phyloP scores from a whole-genome alignment of 1,140 invertebrate species.

The Ceratina australensis region DNA sequence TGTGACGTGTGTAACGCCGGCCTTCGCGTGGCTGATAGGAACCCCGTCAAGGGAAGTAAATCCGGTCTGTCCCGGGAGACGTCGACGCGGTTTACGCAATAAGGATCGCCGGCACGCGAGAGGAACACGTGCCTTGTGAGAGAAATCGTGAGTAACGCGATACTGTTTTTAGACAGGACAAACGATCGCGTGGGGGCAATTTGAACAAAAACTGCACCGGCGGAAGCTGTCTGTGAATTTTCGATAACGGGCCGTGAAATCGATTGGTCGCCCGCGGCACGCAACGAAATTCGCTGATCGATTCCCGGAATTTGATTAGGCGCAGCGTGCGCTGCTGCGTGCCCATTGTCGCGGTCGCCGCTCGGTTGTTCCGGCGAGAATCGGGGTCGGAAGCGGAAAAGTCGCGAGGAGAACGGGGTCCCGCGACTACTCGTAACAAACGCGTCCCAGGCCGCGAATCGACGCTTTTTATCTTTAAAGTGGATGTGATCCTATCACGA shows the following conservation, averaged over 20 bases:
- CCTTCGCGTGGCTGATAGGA: not conserved
- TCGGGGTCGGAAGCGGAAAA: not conserved
- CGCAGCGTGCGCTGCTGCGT: too few species aligned
- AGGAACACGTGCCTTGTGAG: too few species aligned
- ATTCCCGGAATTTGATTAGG: slow-evolving; percentile 3
- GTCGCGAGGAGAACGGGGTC: not conserved
- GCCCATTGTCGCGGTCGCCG: slow-evolving; percentile 16
- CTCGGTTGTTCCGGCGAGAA: not conserved
- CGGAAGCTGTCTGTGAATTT: not conserved
- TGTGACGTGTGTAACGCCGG: slow-evolving; percentile 32
- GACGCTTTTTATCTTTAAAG: not conserved
- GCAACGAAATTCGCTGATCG: slow-evolving; percentile 2
- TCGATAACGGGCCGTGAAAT: not conserved
- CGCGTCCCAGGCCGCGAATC: not conserved
- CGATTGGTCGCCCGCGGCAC: not conserved
- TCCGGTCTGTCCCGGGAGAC: not conserved
- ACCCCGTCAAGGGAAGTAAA: slow-evolving; percentile 18
- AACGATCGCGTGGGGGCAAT: too few species aligned
- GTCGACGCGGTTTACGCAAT: not conserved
- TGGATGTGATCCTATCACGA: not conserved
- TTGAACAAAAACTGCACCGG: not conserved
- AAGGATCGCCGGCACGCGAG: not conserved
- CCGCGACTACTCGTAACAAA: not conserved
- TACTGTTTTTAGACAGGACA: too few species aligned
- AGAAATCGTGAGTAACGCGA: too few species aligned